Evolutionary conservation across 2,113 vertebrate genomes (phyloP), one percentile per base, ranked within the genome.

Genomic region (Alectura lathami): DNA sequence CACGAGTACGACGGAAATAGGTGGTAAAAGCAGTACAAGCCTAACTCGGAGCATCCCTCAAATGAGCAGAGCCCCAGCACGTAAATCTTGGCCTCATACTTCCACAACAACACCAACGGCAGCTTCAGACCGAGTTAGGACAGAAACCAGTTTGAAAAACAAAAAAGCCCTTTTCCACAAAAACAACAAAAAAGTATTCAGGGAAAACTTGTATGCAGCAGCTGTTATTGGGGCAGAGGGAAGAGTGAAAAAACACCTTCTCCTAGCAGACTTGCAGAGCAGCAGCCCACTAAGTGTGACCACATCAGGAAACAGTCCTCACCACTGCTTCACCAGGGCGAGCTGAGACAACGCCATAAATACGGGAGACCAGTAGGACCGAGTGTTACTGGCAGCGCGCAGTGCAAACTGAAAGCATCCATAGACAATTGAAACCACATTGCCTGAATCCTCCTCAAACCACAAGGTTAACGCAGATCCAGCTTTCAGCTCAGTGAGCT

Each of bases 381-480:
- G 30, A 56, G 69, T 20, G 0, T 93, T 91, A 43, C 93, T 95
- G 91, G 91, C 93, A 90, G 59, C 0, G 15, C 3, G 2, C 69
- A 54, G 78, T 0, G 21, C 1, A 32, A 83, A 86, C 93, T 26
- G 82, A 91, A 83, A 91, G 84, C 84, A 42, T 66, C 93, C 92
- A n/a, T 1, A 51, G 88, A 73, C 88, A 94, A 96, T 96, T 88
- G 77, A 42, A 97, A 95, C 90, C 95, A 96, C 90, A 96, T 93
- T 86, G 86, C 83, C 36, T 22, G n/a, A 76, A 69, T 80, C 76
- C 80, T 80, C 76, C 88, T 90, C 76, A 50, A 60, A 79, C 13
- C 86, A 89, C 85, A 96, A 95, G 91, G 93, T 96, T 93, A 91
- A 80, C 4, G 38, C 85, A 40, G 78, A n/a, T 68, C 83, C 88